Percentiles rank a stretch among this genome's conserved stretches.
Conservation (phyloP, 2,113 vertebrate species). For the Onychostruthus taczanowskii region DNA sequence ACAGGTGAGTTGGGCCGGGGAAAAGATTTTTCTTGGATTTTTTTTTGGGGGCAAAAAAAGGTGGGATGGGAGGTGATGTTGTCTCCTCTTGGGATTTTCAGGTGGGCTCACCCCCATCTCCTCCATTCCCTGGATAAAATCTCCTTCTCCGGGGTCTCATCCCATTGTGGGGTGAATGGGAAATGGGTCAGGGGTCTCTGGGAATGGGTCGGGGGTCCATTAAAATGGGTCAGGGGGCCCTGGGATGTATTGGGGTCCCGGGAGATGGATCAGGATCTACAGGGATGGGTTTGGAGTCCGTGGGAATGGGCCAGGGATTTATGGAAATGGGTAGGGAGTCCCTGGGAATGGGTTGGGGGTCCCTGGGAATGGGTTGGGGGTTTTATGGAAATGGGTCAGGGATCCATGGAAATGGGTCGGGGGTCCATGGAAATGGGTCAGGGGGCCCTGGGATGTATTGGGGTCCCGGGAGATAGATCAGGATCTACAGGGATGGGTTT, state of each 20-base stretch:
- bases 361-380: too few species aligned
- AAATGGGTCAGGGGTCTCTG: too few species aligned
- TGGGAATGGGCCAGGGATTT: too few species aligned
- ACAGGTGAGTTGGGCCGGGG: background rate
- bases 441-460: background rate
- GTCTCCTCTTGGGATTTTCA: background rate
- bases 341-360: too few species aligned
- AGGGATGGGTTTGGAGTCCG: too few species aligned
- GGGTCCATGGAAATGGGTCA: background rate
- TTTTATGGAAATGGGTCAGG: too few species aligned
- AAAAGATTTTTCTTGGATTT: background rate
- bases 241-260: background rate
- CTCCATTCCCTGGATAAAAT: background rate
- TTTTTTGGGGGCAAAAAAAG: background rate
- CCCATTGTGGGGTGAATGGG: too few species aligned
- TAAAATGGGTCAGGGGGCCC: too few species aligned
- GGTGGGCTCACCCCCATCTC: rapidly evolving
- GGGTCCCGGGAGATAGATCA: too few species aligned
- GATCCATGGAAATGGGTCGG: background rate
- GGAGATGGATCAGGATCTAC: background rate
- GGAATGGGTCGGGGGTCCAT: too few species aligned
- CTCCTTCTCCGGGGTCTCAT: background rate
- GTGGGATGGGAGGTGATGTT: background rate
- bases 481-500: background rate
- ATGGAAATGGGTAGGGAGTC: too few species aligned